phyloP scores from a whole-genome alignment of 1,140 invertebrate species.

The Pemphigus obesinymphae region DNA sequence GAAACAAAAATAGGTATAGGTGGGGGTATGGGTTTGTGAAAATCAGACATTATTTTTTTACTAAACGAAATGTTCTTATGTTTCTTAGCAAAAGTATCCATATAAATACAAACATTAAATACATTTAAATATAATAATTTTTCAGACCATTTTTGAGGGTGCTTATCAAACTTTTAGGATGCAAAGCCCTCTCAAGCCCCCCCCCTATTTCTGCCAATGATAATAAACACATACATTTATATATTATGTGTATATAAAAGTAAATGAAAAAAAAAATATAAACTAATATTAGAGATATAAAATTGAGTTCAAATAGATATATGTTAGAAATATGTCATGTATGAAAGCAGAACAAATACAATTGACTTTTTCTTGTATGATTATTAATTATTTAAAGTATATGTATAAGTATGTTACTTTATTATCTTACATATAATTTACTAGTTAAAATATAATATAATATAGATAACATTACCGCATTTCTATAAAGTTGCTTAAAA shows the following conservation, averaged over 20 bases:
- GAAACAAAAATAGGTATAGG: not conserved
- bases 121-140: too few relatives aligned
- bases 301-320: not conserved
- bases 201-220: not conserved
- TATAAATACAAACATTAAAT: too few relatives aligned
- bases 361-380: not conserved
- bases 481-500: not conserved
- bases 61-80: too few relatives aligned
- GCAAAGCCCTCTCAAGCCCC: too few relatives aligned
- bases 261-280: not conserved
- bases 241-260: too few relatives aligned
- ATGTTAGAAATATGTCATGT: not conserved
- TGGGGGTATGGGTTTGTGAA: too few relatives aligned
- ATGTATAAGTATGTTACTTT: not conserved
- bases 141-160: too few relatives aligned
- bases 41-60: too few relatives aligned
- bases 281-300: not conserved
- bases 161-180: too few relatives aligned
- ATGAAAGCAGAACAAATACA: not conserved
- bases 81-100: too few relatives aligned
- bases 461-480: too few relatives aligned
- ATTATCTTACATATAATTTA: not conserved
- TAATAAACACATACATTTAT: not conserved
- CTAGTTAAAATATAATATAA: not conserved
- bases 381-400: not conserved